phyloP scores from a whole-genome alignment of 2,888 invertebrate species.

The Apomyelois bistriatella region DNA sequence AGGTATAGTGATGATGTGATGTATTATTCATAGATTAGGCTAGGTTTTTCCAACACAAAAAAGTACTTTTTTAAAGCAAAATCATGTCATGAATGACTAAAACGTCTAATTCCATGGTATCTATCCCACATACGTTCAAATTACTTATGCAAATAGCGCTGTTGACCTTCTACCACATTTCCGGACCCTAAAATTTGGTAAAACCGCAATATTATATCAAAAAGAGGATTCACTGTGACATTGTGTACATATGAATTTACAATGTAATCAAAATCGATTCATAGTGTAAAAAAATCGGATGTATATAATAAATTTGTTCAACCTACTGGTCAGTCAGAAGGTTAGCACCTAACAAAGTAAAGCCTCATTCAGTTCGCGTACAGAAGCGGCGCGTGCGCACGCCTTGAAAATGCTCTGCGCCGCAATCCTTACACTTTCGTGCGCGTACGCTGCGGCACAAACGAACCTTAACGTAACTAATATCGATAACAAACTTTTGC shows the following conservation, averaged over 20 bases:
- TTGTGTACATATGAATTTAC: not conserved
- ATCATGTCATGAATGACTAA: not conserved
- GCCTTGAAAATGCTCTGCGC: conserved; percentile 46
- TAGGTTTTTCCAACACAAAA: not conserved
- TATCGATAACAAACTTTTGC: conserved; percentile 43
- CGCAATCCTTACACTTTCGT: conserved; percentile 50
- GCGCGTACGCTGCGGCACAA: conserved; percentile 40
- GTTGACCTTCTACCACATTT: not conserved
- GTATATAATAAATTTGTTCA: not conserved
- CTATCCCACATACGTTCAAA: not conserved
- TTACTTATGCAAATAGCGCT: not conserved
- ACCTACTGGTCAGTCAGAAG: conserved; percentile 12
- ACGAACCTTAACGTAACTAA: conserved; percentile 43
- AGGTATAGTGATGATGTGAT: not conserved
- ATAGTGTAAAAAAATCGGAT: not conserved
- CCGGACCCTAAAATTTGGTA: not conserved
- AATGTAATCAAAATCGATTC: not conserved
- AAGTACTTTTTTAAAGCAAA: not conserved
- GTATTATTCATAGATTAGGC: not conserved
- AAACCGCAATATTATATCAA: not conserved
- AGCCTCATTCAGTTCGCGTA: conserved; percentile 50
- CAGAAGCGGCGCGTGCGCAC: conserved; percentile 63
- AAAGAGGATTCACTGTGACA: not conserved
- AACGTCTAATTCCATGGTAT: not conserved
- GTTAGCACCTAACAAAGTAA: conserved; percentile 22